Conservation (phyloP, 2,888 invertebrate species). For the Danaus chrysippus region DNA sequence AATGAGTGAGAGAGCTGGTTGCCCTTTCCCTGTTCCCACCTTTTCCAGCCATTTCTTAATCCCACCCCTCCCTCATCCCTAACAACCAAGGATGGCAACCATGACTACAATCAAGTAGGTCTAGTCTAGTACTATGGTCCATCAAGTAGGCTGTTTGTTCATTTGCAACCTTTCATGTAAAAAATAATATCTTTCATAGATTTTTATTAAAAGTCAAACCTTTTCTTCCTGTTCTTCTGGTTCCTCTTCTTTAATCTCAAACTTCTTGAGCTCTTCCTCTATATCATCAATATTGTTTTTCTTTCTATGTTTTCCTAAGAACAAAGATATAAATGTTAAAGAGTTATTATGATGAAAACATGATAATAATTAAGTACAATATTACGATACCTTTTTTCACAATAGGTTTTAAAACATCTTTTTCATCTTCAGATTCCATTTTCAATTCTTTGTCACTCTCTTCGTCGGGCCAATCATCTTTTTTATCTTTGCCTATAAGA, state of each 20-base stretch:
- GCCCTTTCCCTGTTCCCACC: too few relatives aligned
- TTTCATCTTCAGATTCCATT: conserved; percentile 56
- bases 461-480: conserved; percentile 77
- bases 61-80: too few relatives aligned
- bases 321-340: conserved; percentile 4
- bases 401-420: conserved; percentile 58
- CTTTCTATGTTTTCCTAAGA: conserved; percentile 63
- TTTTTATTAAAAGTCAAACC: conserved; percentile 34
- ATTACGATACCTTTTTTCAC: conserved; percentile 58
- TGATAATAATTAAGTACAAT: background rate
- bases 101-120: too few relatives aligned
- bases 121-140: too few relatives aligned
- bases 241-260: conserved; percentile 63
- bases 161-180: too few relatives aligned
- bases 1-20: too few relatives aligned
- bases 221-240: conserved; percentile 55
- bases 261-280: conserved; percentile 69
- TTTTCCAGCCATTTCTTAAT: too few relatives aligned
- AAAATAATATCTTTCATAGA: background rate
- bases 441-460: conserved; percentile 69
- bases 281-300: conserved; percentile 68
- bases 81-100: too few relatives aligned
- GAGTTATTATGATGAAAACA: background rate
- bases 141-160: too few relatives aligned
- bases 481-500: conserved; percentile 70